Conservation (phyloP, 2,888 invertebrate species). For the Ypsolopha sequella region DNA sequence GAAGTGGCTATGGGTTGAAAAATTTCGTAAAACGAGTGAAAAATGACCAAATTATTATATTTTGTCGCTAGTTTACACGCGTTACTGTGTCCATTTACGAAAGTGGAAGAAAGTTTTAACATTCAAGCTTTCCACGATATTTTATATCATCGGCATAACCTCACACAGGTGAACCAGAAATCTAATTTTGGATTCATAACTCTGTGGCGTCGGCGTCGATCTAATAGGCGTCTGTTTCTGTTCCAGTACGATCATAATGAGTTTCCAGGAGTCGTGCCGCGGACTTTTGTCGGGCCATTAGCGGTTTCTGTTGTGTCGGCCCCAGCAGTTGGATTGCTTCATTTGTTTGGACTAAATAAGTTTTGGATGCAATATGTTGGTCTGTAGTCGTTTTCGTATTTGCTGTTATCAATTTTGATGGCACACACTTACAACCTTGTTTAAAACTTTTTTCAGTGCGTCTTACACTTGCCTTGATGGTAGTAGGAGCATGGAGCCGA, state of each 20-base stretch:
- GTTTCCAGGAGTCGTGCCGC: conserved; percentile 97
- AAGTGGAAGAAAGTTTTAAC: conserved; percentile 99
- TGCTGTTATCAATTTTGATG: neutral
- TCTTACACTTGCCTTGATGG: conserved; percentile 79
- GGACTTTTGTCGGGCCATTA: conserved; percentile 94
- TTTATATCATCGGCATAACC: conserved; percentile 87
- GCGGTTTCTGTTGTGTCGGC: conserved; percentile 82
- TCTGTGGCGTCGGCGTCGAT: neutral
- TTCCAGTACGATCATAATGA: conserved; percentile 97
- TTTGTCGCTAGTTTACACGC: conserved; percentile 84
- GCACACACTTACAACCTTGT: conserved; percentile 2
- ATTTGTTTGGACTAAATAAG: conserved; percentile 80
- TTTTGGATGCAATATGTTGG: conserved; percentile 92
- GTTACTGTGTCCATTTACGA: conserved; percentile 93
- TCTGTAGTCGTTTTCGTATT: conserved; percentile 29
- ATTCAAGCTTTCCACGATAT: conserved; percentile 98
- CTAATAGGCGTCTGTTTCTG: neutral
- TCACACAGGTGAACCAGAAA: conserved; percentile 76
- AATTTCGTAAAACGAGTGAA: conserved; percentile 4
- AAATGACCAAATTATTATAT: conserved; percentile 82
- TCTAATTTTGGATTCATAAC: conserved; percentile 57
- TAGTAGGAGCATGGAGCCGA: conserved; percentile 80
- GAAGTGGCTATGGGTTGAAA: too few species aligned
- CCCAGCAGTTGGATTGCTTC: conserved; percentile 79
- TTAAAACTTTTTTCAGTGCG: conserved; percentile 76